phyloP scores from a whole-genome alignment of 2,797 vertebrate genomes.

The Danio jaintianensis region DNA sequence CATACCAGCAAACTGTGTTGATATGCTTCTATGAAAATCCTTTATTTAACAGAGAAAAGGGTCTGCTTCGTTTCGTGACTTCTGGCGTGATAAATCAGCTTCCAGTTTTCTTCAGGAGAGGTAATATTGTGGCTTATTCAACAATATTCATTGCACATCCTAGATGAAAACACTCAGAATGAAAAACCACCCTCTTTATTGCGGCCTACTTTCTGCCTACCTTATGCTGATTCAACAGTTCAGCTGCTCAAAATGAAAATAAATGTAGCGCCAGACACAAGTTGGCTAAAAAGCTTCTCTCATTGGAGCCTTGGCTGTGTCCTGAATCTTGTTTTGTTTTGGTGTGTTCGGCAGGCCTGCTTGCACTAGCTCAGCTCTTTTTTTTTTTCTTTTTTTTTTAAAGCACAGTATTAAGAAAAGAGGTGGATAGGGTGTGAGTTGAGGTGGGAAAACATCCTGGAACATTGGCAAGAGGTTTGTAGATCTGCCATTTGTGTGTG shows the following conservation, averaged over 20 bases:
- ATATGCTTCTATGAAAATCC: slow-evolving; percentile 17
- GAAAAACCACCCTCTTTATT: neutral
- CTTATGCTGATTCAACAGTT: slow-evolving; percentile 65
- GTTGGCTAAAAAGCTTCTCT: slow-evolving; percentile 48
- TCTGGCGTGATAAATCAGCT: neutral
- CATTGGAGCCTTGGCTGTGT: slow-evolving; percentile 42
- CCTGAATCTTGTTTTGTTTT: slow-evolving; percentile 67
- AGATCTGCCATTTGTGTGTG: slow-evolving; percentile 61
- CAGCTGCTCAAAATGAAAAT: slow-evolving; percentile 38
- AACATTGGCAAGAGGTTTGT: slow-evolving; percentile 63
- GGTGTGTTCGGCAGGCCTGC: slow-evolving; percentile 71
- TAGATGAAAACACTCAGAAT: neutral
- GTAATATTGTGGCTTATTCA: neutral
- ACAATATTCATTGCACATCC: slow-evolving; percentile 20
- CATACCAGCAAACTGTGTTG: slow-evolving; percentile 21
- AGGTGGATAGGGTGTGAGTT: slow-evolving; percentile 68
- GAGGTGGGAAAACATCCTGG: slow-evolving; percentile 66
- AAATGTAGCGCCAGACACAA: slow-evolving; percentile 12
- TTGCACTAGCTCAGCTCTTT: slow-evolving; percentile 79
- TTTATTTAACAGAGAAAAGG: slow-evolving; percentile 33
- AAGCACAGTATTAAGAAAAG: slow-evolving; percentile 82
- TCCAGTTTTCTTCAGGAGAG: neutral
- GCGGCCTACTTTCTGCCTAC: slow-evolving; percentile 57
- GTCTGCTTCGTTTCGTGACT: no score
- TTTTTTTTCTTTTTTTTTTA: slow-evolving; percentile 68